These are phyloP conservation scores for Chaetodon trifasciatus DNA, from an alignment of 2,797 vertebrate genomes.

Conservation along the genomic window DNA sequence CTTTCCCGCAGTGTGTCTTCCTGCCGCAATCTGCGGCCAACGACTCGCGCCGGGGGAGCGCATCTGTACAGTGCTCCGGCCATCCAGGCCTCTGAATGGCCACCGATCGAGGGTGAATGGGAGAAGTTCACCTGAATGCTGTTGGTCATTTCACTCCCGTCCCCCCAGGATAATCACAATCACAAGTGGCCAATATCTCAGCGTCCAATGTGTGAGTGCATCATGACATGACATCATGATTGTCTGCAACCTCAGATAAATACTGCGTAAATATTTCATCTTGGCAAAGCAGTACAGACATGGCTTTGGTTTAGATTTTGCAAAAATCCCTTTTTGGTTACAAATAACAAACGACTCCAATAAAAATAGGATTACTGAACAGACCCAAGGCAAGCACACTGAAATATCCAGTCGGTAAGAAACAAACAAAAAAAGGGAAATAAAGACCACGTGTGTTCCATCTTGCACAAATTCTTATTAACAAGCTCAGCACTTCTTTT, in stretches of 20 bases:
- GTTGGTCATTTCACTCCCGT: slow-evolving; percentile 26
- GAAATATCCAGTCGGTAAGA: neutral
- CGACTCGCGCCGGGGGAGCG: slow-evolving; percentile 75
- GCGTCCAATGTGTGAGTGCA: neutral
- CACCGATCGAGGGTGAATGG: slow-evolving; percentile 60
- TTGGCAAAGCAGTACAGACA: neutral
- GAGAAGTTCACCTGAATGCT: slow-evolving; percentile 66
- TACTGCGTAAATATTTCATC: too few species aligned
- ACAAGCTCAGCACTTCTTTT: neutral
- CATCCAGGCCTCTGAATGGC: slow-evolving; percentile 54
- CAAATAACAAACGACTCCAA: accelerated
- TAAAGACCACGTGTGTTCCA: neutral
- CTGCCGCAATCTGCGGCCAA: slow-evolving; percentile 85
- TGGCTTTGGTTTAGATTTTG: neutral
- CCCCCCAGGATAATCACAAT: neutral
- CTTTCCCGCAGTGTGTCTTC: slow-evolving; percentile 87
- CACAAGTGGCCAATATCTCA: neutral
- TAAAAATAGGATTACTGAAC: neutral
- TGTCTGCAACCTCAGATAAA: neutral
- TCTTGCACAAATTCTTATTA: neutral
- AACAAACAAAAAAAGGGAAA: neutral
- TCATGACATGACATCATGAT: too few species aligned
- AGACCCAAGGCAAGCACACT: neutral
- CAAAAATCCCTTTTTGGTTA: neutral
- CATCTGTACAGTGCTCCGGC: slow-evolving; percentile 69